Conservation (phyloP, 2,888 invertebrate genomes). For the Calephelis perditalis region DNA sequence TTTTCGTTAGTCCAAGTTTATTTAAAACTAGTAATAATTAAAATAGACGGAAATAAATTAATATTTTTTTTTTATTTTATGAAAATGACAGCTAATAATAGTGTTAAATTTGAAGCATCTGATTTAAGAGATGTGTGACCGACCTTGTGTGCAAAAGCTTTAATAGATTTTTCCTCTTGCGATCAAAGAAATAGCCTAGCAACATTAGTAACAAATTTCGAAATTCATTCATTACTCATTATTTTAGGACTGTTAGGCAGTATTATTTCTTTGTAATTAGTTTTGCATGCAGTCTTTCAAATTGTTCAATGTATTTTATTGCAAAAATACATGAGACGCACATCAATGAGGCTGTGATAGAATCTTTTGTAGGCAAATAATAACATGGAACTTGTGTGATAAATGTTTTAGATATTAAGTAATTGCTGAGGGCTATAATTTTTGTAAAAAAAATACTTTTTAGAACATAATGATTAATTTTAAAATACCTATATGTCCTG, state of each 20-base stretch:
- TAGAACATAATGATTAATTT: no score
- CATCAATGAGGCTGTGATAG: conserved; percentile 74
- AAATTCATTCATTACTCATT: conserved; percentile 14
- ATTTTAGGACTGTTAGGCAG: conserved; percentile 14
- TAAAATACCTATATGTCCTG: no score
- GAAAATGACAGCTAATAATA: no score
- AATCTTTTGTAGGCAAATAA: conserved; percentile 42
- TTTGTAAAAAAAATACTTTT: neutral
- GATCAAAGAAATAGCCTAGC: conserved; percentile 3
- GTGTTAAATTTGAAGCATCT: no score
- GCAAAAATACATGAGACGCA: conserved; percentile 49
- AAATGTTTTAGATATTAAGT: conserved; percentile 41
- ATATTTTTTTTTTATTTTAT: no score
- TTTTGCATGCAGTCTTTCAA: conserved; percentile 36
- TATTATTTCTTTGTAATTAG: conserved; percentile 17
- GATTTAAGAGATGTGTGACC: neutral
- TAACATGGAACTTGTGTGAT: conserved; percentile 49
- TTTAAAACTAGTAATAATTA: no score
- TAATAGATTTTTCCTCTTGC: neutral
- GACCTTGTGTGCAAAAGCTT: neutral
- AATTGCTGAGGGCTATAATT: conserved; percentile 2
- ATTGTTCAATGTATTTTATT: conserved; percentile 36
- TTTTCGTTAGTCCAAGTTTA: no score
- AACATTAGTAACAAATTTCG: neutral
- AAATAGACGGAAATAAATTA: no score